Conservation (phyloP, 2,113 vertebrate genomes). For the Alethe castanea region DNA sequence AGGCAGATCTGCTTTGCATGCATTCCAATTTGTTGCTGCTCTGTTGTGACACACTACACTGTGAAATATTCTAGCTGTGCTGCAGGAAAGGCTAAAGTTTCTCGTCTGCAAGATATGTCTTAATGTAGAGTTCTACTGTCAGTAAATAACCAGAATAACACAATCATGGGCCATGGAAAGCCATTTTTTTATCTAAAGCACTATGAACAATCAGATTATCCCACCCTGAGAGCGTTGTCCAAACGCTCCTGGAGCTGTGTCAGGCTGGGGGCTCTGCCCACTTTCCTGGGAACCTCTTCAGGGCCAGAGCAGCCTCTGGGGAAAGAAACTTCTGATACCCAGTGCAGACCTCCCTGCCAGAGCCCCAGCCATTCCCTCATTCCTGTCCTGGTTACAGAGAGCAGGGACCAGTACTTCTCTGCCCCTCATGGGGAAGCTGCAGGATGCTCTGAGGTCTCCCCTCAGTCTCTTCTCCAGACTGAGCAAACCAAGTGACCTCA, state of each 20-base stretch:
- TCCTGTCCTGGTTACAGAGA: background rate
- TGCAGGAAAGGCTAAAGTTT: background rate
- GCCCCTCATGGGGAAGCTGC: too few relatives aligned
- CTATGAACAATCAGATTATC: background rate
- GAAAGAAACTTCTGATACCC: background rate
- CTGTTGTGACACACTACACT: background rate
- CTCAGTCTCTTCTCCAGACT: background rate
- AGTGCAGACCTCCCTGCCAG: background rate
- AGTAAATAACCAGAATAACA: background rate
- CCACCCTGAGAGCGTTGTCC: background rate
- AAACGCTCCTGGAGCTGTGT: background rate
- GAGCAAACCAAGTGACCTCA: background rate
- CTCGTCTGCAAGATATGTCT: background rate
- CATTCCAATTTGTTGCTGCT: background rate
- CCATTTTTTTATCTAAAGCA: background rate
- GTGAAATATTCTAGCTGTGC: background rate
- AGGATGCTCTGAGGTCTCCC: background rate
- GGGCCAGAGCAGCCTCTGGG: background rate
- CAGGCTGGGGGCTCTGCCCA: background rate
- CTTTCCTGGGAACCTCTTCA: background rate
- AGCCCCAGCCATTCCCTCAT: background rate
- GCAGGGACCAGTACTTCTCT: background rate
- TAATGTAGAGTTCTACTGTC: background rate
- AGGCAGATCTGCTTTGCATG: background rate
- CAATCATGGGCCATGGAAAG: background rate